phyloP scores from a whole-genome alignment of 2,888 invertebrate genomes.

The Steinernema hermaphroditum region DNA sequence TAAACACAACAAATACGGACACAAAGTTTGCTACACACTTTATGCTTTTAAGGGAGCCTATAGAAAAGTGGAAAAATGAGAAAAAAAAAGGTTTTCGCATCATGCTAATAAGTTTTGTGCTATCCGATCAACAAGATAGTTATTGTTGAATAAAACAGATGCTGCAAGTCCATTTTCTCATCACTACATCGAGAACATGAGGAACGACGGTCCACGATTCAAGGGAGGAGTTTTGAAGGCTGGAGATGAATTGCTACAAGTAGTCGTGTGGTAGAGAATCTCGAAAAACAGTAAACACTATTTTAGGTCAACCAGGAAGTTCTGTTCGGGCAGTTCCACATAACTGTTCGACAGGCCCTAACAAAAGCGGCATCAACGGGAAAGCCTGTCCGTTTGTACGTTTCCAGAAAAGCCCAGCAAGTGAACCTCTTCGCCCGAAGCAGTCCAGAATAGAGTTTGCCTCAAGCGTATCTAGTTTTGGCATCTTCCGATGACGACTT shows the following conservation, averaged over 20 bases:
- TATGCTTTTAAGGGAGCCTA: too few species aligned
- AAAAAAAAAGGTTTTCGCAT: too few species aligned
- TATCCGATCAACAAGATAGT: too few species aligned
- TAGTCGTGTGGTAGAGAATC: too few species aligned
- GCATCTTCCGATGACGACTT: slow-evolving; percentile 57
- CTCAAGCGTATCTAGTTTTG: slow-evolving; percentile 59
- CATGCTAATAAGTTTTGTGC: too few species aligned
- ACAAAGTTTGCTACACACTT: too few species aligned
- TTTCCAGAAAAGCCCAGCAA: slow-evolving; percentile 49
- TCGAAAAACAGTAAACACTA: neutral
- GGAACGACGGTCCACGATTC: slow-evolving; percentile 96
- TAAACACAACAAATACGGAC: too few species aligned
- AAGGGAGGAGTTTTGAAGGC: slow-evolving; percentile 83
- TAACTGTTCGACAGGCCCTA: slow-evolving; percentile 88
- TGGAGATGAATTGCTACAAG: slow-evolving; percentile 89
- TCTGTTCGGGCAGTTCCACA: slow-evolving; percentile 86
- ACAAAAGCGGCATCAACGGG: slow-evolving; percentile 70
- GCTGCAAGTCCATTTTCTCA: slow-evolving; percentile 95
- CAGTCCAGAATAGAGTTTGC: slow-evolving; percentile 46
- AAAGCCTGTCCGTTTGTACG: slow-evolving; percentile 37
- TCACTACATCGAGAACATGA: slow-evolving; percentile 88
- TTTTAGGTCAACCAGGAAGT: slow-evolving; percentile 84
- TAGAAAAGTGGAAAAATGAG: too few species aligned
- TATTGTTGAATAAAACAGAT: too few species aligned
- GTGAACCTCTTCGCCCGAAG: slow-evolving; percentile 54